phyloP scores from a whole-genome alignment of 2,888 invertebrate species.

The Gastrophysa polygoni region DNA sequence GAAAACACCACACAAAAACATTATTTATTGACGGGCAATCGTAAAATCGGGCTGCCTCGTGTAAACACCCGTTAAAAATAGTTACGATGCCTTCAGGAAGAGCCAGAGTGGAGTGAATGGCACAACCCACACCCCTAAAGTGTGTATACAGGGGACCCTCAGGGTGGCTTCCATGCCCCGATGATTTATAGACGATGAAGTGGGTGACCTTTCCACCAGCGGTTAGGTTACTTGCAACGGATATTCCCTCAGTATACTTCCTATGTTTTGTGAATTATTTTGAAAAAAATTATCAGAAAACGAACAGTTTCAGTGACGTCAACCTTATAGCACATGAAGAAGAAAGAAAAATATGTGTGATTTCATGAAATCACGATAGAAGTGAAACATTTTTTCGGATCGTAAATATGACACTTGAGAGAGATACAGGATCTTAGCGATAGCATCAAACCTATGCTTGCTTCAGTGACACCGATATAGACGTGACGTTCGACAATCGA shows the following conservation, averaged over 20 bases:
- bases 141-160: conserved; percentile 29
- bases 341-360: too few relatives aligned
- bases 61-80: conserved; percentile 22
- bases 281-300: too few relatives aligned
- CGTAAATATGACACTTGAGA: too few relatives aligned
- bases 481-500: too few relatives aligned
- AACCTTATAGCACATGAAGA: too few relatives aligned
- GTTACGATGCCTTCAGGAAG: conserved; percentile 34
- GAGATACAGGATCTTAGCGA: too few relatives aligned
- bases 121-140: conserved; percentile 33
- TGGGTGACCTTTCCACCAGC: conserved; percentile 26
- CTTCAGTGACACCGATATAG: too few relatives aligned
- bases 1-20: conserved; percentile 21
- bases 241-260: neutral
- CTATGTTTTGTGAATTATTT: too few relatives aligned
- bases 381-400: too few relatives aligned
- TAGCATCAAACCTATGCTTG: too few relatives aligned
- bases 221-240: neutral
- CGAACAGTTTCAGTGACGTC: too few relatives aligned
- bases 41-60: conserved; percentile 14
- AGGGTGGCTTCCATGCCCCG: conserved; percentile 34
- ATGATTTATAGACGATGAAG: conserved; percentile 45
- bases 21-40: conserved; percentile 18
- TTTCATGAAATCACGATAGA: too few relatives aligned
- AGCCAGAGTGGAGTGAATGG: conserved; percentile 14